phyloP scores from a whole-genome alignment of 2,888 invertebrate genomes.

The Marronus borbonicus region DNA sequence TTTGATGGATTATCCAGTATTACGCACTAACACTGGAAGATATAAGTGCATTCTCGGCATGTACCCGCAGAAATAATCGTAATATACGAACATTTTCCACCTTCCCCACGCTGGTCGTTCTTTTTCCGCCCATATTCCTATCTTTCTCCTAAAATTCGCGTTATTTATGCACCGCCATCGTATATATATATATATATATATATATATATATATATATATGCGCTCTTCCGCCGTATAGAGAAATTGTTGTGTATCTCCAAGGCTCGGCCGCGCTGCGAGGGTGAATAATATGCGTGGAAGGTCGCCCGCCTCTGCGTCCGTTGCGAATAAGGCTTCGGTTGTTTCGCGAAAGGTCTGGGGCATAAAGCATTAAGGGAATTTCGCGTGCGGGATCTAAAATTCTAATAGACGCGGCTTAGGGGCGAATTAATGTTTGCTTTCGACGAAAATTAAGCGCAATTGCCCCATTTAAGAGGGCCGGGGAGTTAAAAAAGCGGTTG shows the following conservation, averaged over 20 bases:
- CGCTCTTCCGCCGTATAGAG: constrained; percentile 50
- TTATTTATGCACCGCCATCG: constrained; percentile 58
- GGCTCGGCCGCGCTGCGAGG: constrained; percentile 49
- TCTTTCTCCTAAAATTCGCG: constrained; percentile 50
- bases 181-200: constrained; percentile 8
- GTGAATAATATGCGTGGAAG: constrained; percentile 57
- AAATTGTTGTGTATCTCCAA: constrained; percentile 56
- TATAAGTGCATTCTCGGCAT: not conserved
- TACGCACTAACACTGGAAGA: not conserved
- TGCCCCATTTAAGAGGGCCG: not conserved
- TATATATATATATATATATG: not conserved
- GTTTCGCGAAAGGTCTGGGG: constrained; percentile 26
- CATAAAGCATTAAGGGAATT: constrained; percentile 49
- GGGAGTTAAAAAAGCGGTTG: not conserved
- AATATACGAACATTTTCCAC: not conserved
- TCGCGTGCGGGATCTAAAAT: constrained; percentile 50
- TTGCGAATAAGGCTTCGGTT: constrained; percentile 17
- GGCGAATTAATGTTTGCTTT: constrained; percentile 43
- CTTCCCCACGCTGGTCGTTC: no score
- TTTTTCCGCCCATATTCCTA: not conserved
- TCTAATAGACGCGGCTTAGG: constrained; percentile 48
- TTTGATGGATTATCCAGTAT: no score
- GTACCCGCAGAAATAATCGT: not conserved
- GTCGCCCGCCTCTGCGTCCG: constrained; percentile 50
- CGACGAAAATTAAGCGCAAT: constrained; percentile 6